phyloP scores from a whole-genome alignment of 2,888 invertebrate genomes.

The Brenthis daphne region DNA sequence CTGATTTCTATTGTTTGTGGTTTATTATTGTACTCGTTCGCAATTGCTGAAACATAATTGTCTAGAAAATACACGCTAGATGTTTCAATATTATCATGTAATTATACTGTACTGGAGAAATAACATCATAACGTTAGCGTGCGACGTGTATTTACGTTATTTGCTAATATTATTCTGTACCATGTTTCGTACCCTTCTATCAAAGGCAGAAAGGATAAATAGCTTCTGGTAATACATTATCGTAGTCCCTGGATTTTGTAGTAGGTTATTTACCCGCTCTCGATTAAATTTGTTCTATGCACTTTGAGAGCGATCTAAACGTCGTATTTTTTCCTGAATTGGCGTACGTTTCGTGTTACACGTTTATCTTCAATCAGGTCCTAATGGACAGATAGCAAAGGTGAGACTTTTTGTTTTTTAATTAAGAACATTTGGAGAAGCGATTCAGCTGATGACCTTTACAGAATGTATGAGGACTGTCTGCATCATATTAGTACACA shows the following conservation, averaged over 20 bases:
- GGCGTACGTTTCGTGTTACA: no score
- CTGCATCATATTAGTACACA: no score
- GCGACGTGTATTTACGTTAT: conserved; percentile 8
- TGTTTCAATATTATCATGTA: not conserved
- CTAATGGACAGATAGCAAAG: no score
- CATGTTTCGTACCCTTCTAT: not conserved
- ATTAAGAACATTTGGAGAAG: no score
- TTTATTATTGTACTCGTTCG: not conserved
- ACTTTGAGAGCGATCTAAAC: not conserved
- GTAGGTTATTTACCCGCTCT: no score
- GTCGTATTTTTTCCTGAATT: no score
- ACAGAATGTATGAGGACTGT: no score
- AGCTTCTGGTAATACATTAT: not conserved
- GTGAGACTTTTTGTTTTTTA: no score
- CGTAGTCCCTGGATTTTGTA: no score
- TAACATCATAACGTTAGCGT: conserved; percentile 4
- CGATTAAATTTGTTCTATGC: not conserved
- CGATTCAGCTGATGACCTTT: no score
- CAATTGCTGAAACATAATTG: conserved; percentile 7
- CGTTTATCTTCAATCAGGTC: no score
- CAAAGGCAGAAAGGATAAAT: conserved; percentile 1
- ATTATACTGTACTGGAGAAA: conserved; percentile 5
- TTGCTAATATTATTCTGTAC: conserved; percentile 4
- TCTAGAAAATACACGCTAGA: conserved; percentile 7
- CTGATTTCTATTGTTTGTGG: not conserved